Conservation (phyloP, 2,797 vertebrate genomes). For the Tragelaphus oryx region DNA sequence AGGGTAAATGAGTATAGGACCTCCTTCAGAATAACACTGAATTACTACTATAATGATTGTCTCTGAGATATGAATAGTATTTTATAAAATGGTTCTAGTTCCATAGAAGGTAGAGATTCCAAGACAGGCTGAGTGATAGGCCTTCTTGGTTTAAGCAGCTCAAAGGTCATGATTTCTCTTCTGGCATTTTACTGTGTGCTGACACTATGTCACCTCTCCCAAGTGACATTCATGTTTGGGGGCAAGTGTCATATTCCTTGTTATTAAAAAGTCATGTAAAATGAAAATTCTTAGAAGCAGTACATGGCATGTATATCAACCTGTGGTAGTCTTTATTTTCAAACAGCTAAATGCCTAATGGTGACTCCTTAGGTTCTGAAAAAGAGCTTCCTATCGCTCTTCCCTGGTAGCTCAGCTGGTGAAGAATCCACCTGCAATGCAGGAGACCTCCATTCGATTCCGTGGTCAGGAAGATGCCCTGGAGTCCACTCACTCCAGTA, state of each 20-base stretch:
- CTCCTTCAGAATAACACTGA: not conserved
- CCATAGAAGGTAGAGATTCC: not conserved
- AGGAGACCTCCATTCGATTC: fast-evolving
- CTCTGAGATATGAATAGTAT: not conserved
- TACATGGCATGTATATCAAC: not conserved
- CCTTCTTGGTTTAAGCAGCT: not conserved
- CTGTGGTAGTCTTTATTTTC: not conserved
- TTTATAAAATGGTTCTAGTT: slow-evolving; percentile 21
- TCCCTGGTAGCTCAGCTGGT: not conserved
- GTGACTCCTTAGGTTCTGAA: not conserved
- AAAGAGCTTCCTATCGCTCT: not conserved
- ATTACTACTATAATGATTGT: not conserved
- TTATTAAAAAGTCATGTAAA: not conserved
- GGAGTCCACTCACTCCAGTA: not conserved
- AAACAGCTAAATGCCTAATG: not conserved
- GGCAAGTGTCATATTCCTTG: not conserved
- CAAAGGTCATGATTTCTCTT: not conserved
- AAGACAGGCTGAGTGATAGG: not conserved
- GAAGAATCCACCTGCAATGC: not conserved
- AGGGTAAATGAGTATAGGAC: not conserved
- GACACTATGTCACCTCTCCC: not conserved
- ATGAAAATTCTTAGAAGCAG: not conserved
- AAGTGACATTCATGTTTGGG: not conserved
- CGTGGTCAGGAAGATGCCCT: not conserved
- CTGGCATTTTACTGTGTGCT: not conserved